These are phyloP conservation scores for Agrochola lota DNA, from an alignment of 2,888 invertebrate genomes.

Conservation along the genomic window DNA sequence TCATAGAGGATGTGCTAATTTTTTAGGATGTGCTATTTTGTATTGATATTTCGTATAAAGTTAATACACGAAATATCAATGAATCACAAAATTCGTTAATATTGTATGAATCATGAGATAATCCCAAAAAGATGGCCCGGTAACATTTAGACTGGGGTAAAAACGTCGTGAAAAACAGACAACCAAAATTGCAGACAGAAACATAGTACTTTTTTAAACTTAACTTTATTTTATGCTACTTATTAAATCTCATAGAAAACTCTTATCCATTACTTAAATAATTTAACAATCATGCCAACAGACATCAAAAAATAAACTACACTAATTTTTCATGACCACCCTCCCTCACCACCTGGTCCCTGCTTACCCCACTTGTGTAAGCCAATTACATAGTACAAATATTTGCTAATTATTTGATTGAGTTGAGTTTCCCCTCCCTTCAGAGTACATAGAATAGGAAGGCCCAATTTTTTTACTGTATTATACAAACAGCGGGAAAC, in stretches of 20 bases:
- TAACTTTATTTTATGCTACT: neutral
- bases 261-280: neutral
- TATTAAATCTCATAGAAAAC: neutral
- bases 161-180: neutral
- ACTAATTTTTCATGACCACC: conserved; percentile 65
- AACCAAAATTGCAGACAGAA: neutral
- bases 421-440: conserved; percentile 57
- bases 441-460: conserved; percentile 25
- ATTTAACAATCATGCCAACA: conserved; percentile 26
- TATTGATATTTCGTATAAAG: conserved; percentile 3
- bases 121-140: neutral
- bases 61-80: too few species aligned
- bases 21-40: conserved; percentile 28
- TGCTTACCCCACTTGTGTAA: conserved; percentile 62
- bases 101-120: neutral
- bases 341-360: too few species aligned
- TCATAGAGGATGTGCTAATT: conserved; percentile 30
- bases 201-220: too few species aligned
- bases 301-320: conserved; percentile 43
- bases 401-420: conserved; percentile 84
- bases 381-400: conserved; percentile 80
- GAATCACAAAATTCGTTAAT: neutral
- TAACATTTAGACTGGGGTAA: neutral
- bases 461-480: conserved; percentile 49
- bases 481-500: conserved; percentile 41